Conservation (phyloP, 2,888 invertebrate genomes). For the Acronicta psi region DNA sequence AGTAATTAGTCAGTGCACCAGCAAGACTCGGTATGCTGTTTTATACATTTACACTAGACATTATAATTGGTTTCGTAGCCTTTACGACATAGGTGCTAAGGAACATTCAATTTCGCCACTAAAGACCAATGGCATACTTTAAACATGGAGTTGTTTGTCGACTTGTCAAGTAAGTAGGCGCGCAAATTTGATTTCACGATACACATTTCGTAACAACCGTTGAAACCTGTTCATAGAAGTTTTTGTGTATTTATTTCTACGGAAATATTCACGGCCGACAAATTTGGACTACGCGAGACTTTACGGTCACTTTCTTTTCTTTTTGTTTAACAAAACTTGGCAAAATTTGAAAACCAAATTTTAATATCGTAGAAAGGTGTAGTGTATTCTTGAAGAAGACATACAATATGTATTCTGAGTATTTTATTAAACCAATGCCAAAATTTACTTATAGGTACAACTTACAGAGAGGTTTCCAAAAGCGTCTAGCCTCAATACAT, state of each 20-base stretch:
- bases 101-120: conserved; percentile 17
- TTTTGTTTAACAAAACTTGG: conserved; percentile 24
- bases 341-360: conserved; percentile 34
- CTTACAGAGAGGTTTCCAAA: conserved; percentile 42
- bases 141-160: conserved; percentile 22
- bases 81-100: conserved; percentile 4
- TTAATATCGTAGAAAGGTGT: conserved; percentile 19
- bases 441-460: conserved; percentile 40
- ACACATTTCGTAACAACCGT: conserved; percentile 72
- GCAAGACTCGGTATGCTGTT: conserved; percentile 23
- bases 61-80: conserved; percentile 4
- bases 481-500: conserved; percentile 40
- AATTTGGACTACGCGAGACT: conserved; percentile 25
- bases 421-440: conserved; percentile 44
- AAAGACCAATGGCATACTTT: conserved; percentile 11
- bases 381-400: conserved; percentile 14
- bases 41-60: background rate
- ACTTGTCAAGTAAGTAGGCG: conserved; percentile 47
- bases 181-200: conserved; percentile 73
- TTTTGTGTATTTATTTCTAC: conserved; percentile 48
- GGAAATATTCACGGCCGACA: conserved; percentile 53
- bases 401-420: conserved; percentile 30
- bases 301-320: conserved; percentile 24
- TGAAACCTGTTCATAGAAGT: conserved; percentile 54
- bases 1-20: conserved; percentile 42